Conservation (phyloP, 2,113 vertebrate genomes). For the Microcebus griseorufus region DNA sequence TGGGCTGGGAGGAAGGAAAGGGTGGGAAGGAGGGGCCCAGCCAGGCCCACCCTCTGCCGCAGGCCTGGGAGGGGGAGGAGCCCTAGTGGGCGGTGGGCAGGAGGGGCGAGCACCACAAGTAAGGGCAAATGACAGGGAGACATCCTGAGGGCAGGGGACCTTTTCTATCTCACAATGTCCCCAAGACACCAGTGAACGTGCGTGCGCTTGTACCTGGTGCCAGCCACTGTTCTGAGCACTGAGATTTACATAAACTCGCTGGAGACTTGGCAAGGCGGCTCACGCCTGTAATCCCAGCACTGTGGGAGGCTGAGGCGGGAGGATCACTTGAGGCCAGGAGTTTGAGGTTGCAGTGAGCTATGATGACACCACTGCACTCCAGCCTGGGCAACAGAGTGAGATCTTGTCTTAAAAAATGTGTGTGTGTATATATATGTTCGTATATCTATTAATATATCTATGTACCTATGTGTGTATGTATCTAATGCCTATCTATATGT, state of each 20-base stretch:
- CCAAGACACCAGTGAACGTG: neutral
- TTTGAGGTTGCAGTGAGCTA: no score
- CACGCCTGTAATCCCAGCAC: no score
- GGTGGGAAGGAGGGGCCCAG: neutral
- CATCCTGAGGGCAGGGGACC: neutral
- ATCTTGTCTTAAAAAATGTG: no score
- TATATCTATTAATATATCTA: neutral
- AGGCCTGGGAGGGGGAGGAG: neutral
- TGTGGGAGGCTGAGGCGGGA: no score
- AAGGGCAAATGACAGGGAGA: neutral
- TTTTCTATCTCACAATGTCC: rapidly evolving
- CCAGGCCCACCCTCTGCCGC: neutral
- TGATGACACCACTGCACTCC: no score
- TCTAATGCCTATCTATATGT: neutral
- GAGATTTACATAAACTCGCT: neutral
- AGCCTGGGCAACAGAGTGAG: no score
- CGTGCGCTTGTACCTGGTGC: rapidly evolving
- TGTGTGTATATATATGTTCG: neutral
- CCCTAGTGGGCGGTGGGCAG: neutral
- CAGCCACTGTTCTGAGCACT: neutral
- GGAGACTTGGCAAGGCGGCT: no score
- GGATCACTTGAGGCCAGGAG: no score
- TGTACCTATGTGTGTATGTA: neutral
- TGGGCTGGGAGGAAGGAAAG: neutral
- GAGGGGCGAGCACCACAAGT: neutral